phyloP scores from a whole-genome alignment of 2,113 vertebrate species.

The Festucalex cinctus region DNA sequence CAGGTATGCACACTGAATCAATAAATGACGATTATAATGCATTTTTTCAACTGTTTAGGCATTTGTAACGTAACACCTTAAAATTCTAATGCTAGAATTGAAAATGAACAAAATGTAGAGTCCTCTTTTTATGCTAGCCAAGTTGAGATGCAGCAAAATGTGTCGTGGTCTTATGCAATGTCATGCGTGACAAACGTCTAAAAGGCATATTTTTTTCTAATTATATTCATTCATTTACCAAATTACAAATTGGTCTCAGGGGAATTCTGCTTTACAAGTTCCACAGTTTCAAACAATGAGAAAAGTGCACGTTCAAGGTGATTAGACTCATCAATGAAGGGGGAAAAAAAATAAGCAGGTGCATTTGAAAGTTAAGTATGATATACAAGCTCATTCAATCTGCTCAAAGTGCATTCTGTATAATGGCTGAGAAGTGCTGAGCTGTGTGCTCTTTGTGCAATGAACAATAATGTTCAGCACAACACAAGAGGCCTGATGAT shows the following conservation, averaged over 20 bases:
- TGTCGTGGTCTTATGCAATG: neutral
- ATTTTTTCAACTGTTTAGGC: too few relatives aligned
- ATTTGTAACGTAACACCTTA: neutral
- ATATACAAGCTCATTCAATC: conserved; percentile 5
- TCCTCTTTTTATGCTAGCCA: neutral
- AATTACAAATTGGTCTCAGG: neutral
- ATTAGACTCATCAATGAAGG: conserved; percentile 4
- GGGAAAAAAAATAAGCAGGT: neutral
- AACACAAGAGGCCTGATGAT: conserved; percentile 31
- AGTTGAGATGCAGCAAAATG: neutral
- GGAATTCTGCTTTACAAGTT: neutral
- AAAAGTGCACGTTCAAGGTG: conserved; percentile 18
- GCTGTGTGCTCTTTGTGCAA: conserved; percentile 15
- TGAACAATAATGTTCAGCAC: conserved; percentile 22
- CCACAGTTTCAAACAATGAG: neutral
- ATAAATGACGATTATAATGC: too few relatives aligned
- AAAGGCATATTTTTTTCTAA: neutral
- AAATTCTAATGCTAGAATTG: neutral
- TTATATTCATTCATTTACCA: neutral
- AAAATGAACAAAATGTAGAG: neutral
- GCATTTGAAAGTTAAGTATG: conserved; percentile 33
- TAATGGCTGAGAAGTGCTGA: conserved; percentile 5
- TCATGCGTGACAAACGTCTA: neutral
- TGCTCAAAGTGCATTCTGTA: conserved; percentile 16
- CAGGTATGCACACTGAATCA: too few relatives aligned